Evolutionary conservation across 92 coral and sea anemone genomes (phyloP), one percentile per base, ranked within the genome.

Genomic region (Palythoa grandiflora): DNA sequence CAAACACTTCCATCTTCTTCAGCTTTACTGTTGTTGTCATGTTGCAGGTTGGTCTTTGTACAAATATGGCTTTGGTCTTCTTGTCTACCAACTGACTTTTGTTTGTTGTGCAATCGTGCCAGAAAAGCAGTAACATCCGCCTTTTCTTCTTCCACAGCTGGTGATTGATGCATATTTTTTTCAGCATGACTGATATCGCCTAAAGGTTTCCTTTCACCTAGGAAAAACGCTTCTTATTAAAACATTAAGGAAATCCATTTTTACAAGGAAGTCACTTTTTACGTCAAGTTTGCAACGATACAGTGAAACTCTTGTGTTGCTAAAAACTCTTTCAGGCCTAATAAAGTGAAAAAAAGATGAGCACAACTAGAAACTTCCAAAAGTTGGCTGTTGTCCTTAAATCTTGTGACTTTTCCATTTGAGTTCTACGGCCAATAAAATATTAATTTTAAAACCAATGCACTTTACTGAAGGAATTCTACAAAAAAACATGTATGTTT

Each of bases 71-170:
- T 40, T 15, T 61, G 84, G 37, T 59, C 55, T 15, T 50, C 84
- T 16, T 59, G n/a, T 60, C 16, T 79, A 48, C 19, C 48, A 13
- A 16, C 14, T 59, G 35, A 21, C 2, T 15, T 59, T 38, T 79
- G 84, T 52, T 61, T 79, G 72, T 12, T 38, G 47, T 79, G 38
- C 75, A 81, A 71, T 28, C 86, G 75, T 17, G 86, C 86, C 86
- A 81, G 54, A 81, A 81, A 81, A 20, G 86, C 86, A 54, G 37
- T 20, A 50, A 35, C 74, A 48, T 81, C 47, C 14, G 66, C 73
- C 60, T 65, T 81, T 65, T 63, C 75, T 21, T 81, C 61, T 39
- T 65, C 47, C 14, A 75, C 61, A 21, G 53, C 15, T 44, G n/a
- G 40, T 65, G 54, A 50, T 12, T 44, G 86, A 65, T 65, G 38